Base-by-base conservation (phyloP, 2,888 invertebrate species). In the Ptilodon capucinus region DNA sequence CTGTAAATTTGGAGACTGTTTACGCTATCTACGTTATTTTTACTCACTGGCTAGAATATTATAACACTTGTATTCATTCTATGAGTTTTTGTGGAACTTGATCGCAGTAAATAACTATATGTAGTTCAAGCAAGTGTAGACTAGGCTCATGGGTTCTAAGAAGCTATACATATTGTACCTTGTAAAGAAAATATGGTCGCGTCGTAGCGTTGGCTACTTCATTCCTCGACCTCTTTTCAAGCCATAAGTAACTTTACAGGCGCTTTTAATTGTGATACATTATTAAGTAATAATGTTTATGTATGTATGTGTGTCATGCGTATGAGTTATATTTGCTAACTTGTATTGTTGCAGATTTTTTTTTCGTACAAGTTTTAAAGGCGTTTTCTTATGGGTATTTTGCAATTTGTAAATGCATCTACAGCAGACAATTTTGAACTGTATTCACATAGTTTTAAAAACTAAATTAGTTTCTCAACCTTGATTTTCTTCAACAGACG, bases 401-500 rank as follows among this genome's bases (percentile, higher is more conserved):
- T n/a, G n/a, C n/a, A n/a, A n/a, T n/a, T n/a, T n/a, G n/a, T n/a
- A n/a, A n/a, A n/a, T n/a, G n/a, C n/a, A n/a, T n/a, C n/a, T n/a
- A n/a, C 7, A 25, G 3, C 9, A 25, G 2, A n/a, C n/a, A 28
- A 28, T n/a, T n/a, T 28, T 28, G n/a, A 28, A n/a, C 8, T 28
- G 11, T 28, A 11, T 2, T 11, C n/a, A 2, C 28, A 28, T 8
- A n/a, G 4, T 28, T 28, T 2, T 28, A n/a, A 28, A 28, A n/a
- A 28, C 28, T 7, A 18, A 28, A 21, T n/a, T 21, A 4, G 4
- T 42, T 23, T 52, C 16, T 14, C 44, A 44, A 32, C 23, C 18
- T n/a, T 25, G 7, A 30, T 41, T 17, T 53, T 55, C 43, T 52
- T 57, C 69, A 72, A 59, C 86, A 92, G 94, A 94, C 59, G 93